A percentile compares a stretch with the other conserved stretches of the same genome.
Conservation (phyloP, 2,888 invertebrate genomes). For the Diadegma fenestrale region DNA sequence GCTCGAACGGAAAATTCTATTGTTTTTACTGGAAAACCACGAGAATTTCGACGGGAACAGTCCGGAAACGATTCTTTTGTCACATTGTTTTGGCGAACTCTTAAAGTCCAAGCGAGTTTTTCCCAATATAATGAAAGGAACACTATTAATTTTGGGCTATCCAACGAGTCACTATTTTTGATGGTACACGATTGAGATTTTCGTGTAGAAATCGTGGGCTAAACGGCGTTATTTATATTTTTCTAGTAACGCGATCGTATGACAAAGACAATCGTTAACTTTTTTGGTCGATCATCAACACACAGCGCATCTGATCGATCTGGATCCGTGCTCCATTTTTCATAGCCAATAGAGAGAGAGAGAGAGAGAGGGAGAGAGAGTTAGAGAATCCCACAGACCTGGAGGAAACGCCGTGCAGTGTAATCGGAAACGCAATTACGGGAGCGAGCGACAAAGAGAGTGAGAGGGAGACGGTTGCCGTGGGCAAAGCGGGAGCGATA, state of each 20-base stretch:
- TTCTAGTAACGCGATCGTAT: neutral
- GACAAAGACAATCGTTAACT: neutral
- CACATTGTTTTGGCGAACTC: neutral
- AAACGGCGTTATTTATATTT: neutral
- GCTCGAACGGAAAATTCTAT: conserved; percentile 5
- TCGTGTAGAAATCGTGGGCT: neutral
- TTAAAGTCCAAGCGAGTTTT: neutral
- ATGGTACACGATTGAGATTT: neutral
- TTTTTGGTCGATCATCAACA: neutral
- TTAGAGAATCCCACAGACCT: conserved; percentile 26
- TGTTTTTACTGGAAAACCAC: neutral
- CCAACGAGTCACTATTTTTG: neutral
- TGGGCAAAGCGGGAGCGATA: conserved; percentile 48
- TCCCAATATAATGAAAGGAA: neutral
- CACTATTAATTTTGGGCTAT: neutral
- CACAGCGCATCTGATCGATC: conserved; percentile 21
- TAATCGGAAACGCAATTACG: conserved; percentile 69
- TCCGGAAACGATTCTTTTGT: too few species aligned
- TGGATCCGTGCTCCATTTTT: conserved; percentile 17
- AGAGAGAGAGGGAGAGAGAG: conserved; percentile 1
- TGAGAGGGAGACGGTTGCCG: conserved; percentile 21
- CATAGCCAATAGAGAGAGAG: conserved; percentile 10
- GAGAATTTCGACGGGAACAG: neutral
- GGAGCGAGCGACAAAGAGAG: conserved; percentile 31
- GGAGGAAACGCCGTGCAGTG: conserved; percentile 62